Evolutionary conservation across 2,888 invertebrate genomes (phyloP), one percentile per base, ranked within the genome.

Genomic region (Drosophila quinaria): DNA sequence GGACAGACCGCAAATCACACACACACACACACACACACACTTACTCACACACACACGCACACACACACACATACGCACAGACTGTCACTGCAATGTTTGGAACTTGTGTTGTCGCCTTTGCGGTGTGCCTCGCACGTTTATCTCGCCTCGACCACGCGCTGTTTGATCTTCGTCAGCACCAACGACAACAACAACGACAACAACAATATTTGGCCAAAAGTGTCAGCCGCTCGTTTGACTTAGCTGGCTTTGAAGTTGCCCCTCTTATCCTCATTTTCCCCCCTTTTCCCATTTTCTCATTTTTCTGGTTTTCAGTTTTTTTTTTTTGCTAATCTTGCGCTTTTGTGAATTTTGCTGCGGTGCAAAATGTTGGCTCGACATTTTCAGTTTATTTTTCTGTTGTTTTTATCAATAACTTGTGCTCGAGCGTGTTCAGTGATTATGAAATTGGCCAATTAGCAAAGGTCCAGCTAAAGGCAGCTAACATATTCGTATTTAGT

Each of bases 131-230:
- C 81, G 81, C 79, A 84, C 84, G 87, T 81, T 83, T 84, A 84
- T 84, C 87, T 84, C 68, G 70, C 59, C 71, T 71, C 59, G 68
- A 58, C 64, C 84, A 83, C 56, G 74, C 74, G 80, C 63, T 84
- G 84, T 84, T 87, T 84, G 87, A 87, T 84, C 87, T 83, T 83
- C 73, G 87, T 87, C 81, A 80, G 84, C 87, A 83, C 54, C 68
- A 67, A n/a, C 56, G 69, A 41, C 68, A 70, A 15, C 52, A 50
- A 17, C 52, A 54, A 54, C 19, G 41, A 35, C 41, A 55, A 33
- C 35, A 66, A 72, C 25, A 58, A 13, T 54, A 46, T 74, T 60
- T 66, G 65, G 55, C 68, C 47, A 59, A 68, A 69, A 69, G 78
- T 73, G 77, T 71, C 69, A 67, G 65, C 62, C 66, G 39, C 49